Evolutionary conservation across 2,888 invertebrate genomes (phyloP).

Genomic region (Argyra leucocephala): DNA sequence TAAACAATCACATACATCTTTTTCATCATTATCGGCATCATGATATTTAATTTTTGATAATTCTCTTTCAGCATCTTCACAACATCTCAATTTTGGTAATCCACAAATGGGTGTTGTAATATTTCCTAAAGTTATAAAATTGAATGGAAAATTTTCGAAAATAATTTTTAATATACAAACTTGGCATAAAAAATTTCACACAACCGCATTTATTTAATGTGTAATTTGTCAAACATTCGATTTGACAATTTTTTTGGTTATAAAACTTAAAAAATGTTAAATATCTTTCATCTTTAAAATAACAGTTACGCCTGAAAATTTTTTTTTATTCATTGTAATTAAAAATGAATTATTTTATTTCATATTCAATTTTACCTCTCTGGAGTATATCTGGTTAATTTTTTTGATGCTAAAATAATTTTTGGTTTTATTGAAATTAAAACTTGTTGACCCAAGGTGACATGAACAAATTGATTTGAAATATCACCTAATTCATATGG

Average conservation of each 20-base stretch:
- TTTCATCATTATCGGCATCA: constrained; percentile 23
- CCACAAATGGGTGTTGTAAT: constrained; percentile 37
- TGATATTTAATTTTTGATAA: constrained; percentile 35
- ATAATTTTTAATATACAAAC: constrained; percentile 32
- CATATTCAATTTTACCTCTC: constrained; percentile 29
- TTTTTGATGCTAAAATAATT: constrained; percentile 62
- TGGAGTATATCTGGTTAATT: constrained; percentile 49
- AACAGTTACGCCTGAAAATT: constrained; percentile 49
- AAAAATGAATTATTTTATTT: too few relatives aligned
- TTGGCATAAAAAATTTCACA: constrained; percentile 56
- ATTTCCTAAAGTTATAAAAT: too few relatives aligned
- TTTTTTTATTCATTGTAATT: too few relatives aligned
- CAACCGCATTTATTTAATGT: constrained; percentile 52
- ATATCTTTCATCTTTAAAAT: constrained; percentile 51
- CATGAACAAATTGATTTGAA: constrained; percentile 57
- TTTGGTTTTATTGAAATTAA: constrained; percentile 60
- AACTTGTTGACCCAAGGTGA: constrained; percentile 58
- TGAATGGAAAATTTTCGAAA: too few relatives aligned
- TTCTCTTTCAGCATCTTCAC: constrained; percentile 35
- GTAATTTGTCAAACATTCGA: constrained; percentile 56
- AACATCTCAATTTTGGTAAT: constrained; percentile 39
- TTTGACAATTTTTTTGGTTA: constrained; percentile 58
- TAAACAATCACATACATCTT: constrained; percentile 35
- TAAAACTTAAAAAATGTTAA: constrained; percentile 53
- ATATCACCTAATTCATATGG: constrained; percentile 60